Percentiles rank a stretch among this genome's conserved stretches.
Conservation (phyloP, 2,797 vertebrate genomes). For the Cynopterus sphinx region DNA sequence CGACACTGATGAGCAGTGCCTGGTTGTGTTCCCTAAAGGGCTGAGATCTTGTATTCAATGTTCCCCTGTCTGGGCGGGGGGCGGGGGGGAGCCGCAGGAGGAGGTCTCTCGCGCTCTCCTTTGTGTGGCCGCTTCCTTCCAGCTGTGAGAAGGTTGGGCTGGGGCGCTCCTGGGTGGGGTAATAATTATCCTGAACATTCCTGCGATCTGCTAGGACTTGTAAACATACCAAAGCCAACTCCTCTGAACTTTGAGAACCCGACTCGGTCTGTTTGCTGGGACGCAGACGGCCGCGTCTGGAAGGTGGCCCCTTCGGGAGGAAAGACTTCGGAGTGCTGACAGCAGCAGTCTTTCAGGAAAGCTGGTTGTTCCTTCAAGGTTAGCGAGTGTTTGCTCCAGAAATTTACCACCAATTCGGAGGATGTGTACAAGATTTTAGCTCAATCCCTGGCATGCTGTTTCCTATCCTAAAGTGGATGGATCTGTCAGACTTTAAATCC, state of each 20-base stretch:
- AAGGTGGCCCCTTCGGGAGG: not conserved
- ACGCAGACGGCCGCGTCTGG: not conserved
- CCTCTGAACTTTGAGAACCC: slow-evolving; percentile 57
- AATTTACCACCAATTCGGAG: not conserved
- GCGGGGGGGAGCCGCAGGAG: not conserved
- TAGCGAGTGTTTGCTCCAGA: not conserved
- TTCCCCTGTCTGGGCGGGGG: not conserved
- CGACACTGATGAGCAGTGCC: not conserved
- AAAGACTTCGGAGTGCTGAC: not conserved
- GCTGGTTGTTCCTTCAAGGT: not conserved
- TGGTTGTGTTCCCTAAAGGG: not conserved
- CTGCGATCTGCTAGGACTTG: slow-evolving; percentile 70
- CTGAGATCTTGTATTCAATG: not conserved
- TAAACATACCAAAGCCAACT: slow-evolving; percentile 52
- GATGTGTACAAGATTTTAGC: not conserved
- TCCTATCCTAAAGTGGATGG: not conserved
- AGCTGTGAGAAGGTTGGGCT: slow-evolving; percentile 67
- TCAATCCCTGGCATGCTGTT: not conserved
- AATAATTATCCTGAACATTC: slow-evolving; percentile 68
- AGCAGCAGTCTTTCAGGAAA: not conserved
- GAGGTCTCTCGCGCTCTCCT: slow-evolving; percentile 36
- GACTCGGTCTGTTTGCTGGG: slow-evolving; percentile 12
- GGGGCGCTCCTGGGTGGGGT: slow-evolving; percentile 68
- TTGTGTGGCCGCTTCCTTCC: slow-evolving; percentile 75
- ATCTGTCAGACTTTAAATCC: not conserved